phyloP scores from a whole-genome alignment of 2,888 invertebrate species.

The Eupithecia subumbrata region DNA sequence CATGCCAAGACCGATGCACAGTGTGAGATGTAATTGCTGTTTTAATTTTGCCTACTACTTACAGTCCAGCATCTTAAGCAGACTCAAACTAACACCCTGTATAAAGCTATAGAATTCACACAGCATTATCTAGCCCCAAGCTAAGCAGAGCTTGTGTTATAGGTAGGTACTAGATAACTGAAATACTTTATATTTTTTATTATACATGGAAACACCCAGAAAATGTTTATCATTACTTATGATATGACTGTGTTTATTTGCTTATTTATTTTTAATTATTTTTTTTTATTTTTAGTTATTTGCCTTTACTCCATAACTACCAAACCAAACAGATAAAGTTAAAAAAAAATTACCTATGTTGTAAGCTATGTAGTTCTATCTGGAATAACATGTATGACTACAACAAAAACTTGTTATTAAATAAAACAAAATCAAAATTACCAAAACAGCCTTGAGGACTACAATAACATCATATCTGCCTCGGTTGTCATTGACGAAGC shows the following conservation, averaged over 20 bases:
- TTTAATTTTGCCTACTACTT: no score
- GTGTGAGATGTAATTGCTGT: no score
- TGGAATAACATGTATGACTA: neutral
- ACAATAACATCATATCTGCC: conserved; percentile 87
- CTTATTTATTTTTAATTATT: no score
- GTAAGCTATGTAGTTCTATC: neutral
- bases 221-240: no score
- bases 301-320: no score
- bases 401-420: neutral
- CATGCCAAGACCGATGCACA: no score
- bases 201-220: no score
- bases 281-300: no score
- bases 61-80: no score
- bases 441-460: conserved; percentile 84
- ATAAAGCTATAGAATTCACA: neutral
- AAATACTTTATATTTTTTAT: neutral
- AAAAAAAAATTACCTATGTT: neutral
- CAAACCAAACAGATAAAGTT: no score
- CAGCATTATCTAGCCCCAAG: neutral
- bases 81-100: no score
- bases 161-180: neutral
- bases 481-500: conserved; percentile 85
- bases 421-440: conserved; percentile 42
- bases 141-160: neutral
- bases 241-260: no score